Percentiles rank a stretch among this genome's conserved stretches.
Evolutionary conservation across 1,140 invertebrate species (phyloP).

Genomic region (Drosophila mayri): DNA sequence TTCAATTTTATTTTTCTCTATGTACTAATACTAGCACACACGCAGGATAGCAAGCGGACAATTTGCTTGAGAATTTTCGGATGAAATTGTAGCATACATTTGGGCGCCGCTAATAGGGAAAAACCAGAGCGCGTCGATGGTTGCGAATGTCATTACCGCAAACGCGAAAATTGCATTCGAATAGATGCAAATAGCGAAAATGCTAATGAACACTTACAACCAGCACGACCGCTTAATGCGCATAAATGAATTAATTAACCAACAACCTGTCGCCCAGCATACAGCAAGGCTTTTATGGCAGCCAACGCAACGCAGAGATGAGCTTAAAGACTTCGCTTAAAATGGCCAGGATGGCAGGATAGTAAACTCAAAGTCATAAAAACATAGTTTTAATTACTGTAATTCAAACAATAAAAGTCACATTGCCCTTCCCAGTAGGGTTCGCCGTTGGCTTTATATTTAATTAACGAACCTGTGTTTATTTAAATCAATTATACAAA

Average conservation of each 20-base stretch:
- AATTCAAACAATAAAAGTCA: slow-evolving; percentile 46
- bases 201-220: slow-evolving; percentile 74
- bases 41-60: slow-evolving; percentile 2
- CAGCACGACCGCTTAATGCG: slow-evolving; percentile 54
- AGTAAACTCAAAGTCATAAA: slow-evolving; percentile 16
- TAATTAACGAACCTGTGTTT: slow-evolving; percentile 29
- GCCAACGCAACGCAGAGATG: slow-evolving; percentile 13
- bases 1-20: neutral
- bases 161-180: slow-evolving; percentile 64
- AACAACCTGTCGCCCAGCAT: slow-evolving; percentile 42
- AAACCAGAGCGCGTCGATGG: slow-evolving; percentile 36
- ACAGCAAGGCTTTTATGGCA: slow-evolving; percentile 3
- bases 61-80: slow-evolving; percentile 34
- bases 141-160: slow-evolving; percentile 38
- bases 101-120: slow-evolving; percentile 30
- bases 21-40: neutral
- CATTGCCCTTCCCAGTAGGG: neutral
- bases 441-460: slow-evolving; percentile 15
- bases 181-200: slow-evolving; percentile 72
- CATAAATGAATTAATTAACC: slow-evolving; percentile 63
- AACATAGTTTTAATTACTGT: slow-evolving; percentile 29
- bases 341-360: slow-evolving; percentile 7
- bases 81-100: slow-evolving; percentile 65
- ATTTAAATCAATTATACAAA: slow-evolving; percentile 40
- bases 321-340: slow-evolving; percentile 17